Conservation (phyloP, 2,113 vertebrate genomes). For the Mastomys coucha region DNA sequence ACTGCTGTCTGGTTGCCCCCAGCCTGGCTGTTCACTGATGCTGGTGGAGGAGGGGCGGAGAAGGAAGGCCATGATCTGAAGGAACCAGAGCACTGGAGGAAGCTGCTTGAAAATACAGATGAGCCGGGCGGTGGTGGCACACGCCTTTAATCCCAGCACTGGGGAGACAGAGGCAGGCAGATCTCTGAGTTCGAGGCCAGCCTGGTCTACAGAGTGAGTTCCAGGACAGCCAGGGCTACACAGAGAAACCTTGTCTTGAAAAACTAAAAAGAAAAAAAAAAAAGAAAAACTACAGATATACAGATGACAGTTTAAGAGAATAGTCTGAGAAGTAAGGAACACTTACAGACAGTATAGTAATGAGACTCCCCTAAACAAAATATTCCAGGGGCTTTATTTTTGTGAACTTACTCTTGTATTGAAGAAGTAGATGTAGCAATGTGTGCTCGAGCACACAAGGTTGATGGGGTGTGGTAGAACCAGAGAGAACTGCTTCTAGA, state of each 20-base stretch:
- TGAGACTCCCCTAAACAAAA: neutral
- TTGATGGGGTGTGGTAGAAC: neutral
- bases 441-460: neutral
- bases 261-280: no score
- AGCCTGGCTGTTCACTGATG: neutral
- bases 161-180: no score
- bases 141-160: no score
- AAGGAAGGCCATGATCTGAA: neutral
- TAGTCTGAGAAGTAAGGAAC: neutral
- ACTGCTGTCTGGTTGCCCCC: neutral
- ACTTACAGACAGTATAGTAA: neutral
- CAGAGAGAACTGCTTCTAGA: neutral
- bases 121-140: no score
- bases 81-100: neutral
- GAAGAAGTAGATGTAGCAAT: neutral
- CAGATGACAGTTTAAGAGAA: neutral
- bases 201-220: no score
- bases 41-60: neutral
- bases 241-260: no score
- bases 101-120: neutral
- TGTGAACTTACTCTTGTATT: neutral
- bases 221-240: no score
- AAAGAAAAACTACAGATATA: no score
- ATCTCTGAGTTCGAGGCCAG: no score
- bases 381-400: neutral